Evolutionary conservation across 2,113 vertebrate species (phyloP), one percentile per base, ranked within the genome.

Genomic region (Vombatus ursinus): DNA sequence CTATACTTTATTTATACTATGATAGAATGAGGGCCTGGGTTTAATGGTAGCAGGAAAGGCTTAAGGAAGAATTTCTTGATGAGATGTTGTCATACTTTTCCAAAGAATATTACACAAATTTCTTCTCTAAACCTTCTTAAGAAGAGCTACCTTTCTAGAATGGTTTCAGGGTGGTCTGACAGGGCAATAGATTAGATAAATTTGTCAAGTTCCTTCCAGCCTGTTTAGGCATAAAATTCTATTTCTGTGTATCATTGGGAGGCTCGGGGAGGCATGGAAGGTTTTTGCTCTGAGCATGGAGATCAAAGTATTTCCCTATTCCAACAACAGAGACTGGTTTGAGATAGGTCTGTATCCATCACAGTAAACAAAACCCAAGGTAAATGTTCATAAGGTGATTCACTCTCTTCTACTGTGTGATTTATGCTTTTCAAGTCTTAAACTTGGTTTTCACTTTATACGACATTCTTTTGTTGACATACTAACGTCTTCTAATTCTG

Each of bases 401-500:
- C 89, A 54, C 47, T 61, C 89, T 14, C 50, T 53, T 91, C 22
- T 16, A 91, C 96, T 19, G 26, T 19, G 8, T 49, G 49, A 52
- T 48, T 91, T 77, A 90, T 10, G 44, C 10, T 93, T 95, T 95
- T 37, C 53, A 10, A 93, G 24, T 1, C 68, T 93, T 94, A 93
- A 51, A 93, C 90, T 37, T 90, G 47, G 25, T 93, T 95, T 96
- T 90, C 57, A 8, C 96, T 92, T 90, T 50, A 22, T 25, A 16
- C 49, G 48, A 90, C 19, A n/a, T 57, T 96, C 52, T 16, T 24
- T 77, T 61, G 31, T 54, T 95, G 94, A 84, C 53, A 53, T 23
- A 23, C 52, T 23, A 53, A 53, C 26, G 24, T 1, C 24, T 54
- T 54, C 5, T 25, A 8, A n/a, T 54, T 25, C 53, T 54, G 53